Percentiles rank a stretch among this genome's conserved stretches.
Conservation (phyloP, 2,797 vertebrate genomes). For the Paramormyrops hopkinsi region DNA sequence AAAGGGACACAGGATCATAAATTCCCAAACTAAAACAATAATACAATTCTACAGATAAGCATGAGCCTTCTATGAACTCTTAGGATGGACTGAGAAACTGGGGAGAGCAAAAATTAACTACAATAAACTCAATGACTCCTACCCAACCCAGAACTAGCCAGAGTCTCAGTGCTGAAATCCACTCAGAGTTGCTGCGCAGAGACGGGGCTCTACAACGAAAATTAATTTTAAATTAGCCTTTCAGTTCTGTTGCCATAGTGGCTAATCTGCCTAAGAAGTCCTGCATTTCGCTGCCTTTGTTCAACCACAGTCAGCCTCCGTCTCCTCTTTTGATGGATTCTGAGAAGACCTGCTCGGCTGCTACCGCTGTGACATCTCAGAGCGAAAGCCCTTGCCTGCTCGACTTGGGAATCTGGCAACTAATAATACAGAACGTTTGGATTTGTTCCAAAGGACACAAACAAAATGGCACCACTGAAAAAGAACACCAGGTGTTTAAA, state of each 20-base stretch:
- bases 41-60: neutral
- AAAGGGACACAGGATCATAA: neutral
- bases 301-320: slow-evolving; percentile 4
- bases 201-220: neutral
- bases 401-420: neutral
- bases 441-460: neutral
- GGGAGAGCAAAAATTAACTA: neutral
- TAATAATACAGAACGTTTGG: neutral
- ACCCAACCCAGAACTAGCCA: neutral
- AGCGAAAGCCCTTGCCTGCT: neutral
- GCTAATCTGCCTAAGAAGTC: slow-evolving; percentile 1
- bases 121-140: neutral
- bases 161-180: neutral
- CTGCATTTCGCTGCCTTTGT: neutral
- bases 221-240: neutral
- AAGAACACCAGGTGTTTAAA: neutral
- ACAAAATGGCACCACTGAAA: neutral
- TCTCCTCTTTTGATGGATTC: slow-evolving; percentile 1
- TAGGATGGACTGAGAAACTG: neutral
- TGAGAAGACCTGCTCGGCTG: neutral
- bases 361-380: neutral
- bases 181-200: neutral
- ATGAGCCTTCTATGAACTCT: neutral
- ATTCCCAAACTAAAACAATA: neutral
- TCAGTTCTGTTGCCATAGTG: neutral